phyloP scores from a whole-genome alignment of 2,888 invertebrate species.

The Troides helena region DNA sequence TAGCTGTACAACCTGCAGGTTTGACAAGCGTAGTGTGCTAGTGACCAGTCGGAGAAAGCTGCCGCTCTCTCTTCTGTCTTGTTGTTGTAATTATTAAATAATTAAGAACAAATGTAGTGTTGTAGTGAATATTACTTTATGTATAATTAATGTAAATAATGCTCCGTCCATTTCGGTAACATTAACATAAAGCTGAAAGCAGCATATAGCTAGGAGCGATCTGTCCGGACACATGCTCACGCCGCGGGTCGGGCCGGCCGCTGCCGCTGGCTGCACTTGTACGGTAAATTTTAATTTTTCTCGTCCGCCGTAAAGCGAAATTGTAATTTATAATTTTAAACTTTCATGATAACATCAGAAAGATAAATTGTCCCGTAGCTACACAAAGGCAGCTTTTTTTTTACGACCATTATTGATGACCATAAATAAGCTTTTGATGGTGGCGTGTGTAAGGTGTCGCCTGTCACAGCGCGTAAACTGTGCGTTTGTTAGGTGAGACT shows the following conservation, averaged over 20 bases:
- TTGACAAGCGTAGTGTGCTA: too few relatives aligned
- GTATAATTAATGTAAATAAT: not conserved
- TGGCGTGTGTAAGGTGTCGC: slow-evolving; percentile 17
- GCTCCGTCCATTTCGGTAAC: not conserved
- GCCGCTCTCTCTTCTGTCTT: too few relatives aligned
- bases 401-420: slow-evolving; percentile 24
- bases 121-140: not conserved
- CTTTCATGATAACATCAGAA: slow-evolving; percentile 22
- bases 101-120: too few relatives aligned
- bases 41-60: too few relatives aligned
- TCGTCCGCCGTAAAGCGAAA: not conserved
- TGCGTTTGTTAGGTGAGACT: slow-evolving; percentile 17
- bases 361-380: slow-evolving; percentile 18
- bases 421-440: slow-evolving; percentile 19
- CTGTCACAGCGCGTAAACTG: slow-evolving; percentile 17
- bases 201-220: slow-evolving; percentile 20
- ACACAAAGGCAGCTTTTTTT: slow-evolving; percentile 18
- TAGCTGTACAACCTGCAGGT: too few relatives aligned
- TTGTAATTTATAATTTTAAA: slow-evolving; percentile 16
- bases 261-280: not conserved
- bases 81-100: too few relatives aligned
- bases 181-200: not conserved
- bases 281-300: slow-evolving; percentile 5
- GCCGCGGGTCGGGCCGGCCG: slow-evolving; percentile 13
- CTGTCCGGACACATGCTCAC: slow-evolving; percentile 7